Percentiles rank a stretch among this genome's conserved stretches.
These are phyloP conservation scores for Magallana ariakensis DNA, from an alignment of 1,140 invertebrate genomes.

Conservation along the genomic window DNA sequence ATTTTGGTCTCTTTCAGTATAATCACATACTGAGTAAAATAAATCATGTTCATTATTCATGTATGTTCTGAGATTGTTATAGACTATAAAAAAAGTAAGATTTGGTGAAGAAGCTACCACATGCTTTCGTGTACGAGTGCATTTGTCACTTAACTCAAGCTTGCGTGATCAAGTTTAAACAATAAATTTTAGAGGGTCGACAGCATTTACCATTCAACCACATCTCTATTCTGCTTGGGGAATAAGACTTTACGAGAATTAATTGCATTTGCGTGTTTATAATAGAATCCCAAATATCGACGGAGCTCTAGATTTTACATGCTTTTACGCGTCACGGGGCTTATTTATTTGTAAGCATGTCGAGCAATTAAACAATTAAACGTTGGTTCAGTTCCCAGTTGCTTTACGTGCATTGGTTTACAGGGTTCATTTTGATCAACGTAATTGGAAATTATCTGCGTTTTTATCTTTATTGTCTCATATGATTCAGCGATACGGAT, in stretches of 20 bases:
- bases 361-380: not conserved
- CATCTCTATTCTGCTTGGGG: not conserved
- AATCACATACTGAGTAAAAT: too few species aligned
- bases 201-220: slow-evolving; percentile 1
- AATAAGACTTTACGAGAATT: not conserved
- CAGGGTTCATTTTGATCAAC: not conserved
- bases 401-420: not conserved
- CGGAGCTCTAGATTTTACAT: not conserved
- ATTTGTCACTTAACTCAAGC: not conserved
- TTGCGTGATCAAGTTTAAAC: slow-evolving; percentile 7
- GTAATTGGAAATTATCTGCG: not conserved
- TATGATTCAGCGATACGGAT: not conserved
- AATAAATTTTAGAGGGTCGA: not conserved
- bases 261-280: slow-evolving; percentile 29
- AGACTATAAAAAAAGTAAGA: too few species aligned
- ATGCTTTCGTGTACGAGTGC: not conserved
- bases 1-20: too few species aligned
- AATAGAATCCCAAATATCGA: not conserved
- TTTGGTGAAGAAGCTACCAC: not conserved
- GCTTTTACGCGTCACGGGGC: not conserved
- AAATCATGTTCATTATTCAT: too few species aligned
- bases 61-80: too few species aligned
- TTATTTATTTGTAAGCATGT: not conserved
- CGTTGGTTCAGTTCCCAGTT: not conserved
- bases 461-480: slow-evolving; percentile 4